A percentile compares a stretch with the other conserved stretches of the same genome.
phyloP scores from a whole-genome alignment of 2,797 vertebrate genomes.

The Merluccius polli region DNA sequence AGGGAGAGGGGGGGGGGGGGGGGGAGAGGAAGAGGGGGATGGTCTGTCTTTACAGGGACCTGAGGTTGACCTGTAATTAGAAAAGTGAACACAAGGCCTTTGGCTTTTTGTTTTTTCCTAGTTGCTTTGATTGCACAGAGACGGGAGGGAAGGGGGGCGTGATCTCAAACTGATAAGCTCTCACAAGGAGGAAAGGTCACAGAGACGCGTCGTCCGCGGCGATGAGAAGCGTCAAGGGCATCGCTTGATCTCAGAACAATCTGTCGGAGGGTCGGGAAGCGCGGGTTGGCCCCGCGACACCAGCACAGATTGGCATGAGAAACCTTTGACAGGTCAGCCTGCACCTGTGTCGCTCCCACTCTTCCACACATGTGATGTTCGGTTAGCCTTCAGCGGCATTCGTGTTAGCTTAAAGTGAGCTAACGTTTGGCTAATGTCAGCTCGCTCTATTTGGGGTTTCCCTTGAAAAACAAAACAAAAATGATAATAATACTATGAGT shows the following conservation, averaged over 20 bases:
- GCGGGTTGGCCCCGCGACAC: constrained; percentile 15
- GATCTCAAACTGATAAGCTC: constrained; percentile 38
- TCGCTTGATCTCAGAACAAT: constrained; percentile 55
- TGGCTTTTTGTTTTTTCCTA: not conserved
- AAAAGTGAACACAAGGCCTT: constrained; percentile 25
- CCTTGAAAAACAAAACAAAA: not conserved
- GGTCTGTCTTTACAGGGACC: constrained; percentile 21
- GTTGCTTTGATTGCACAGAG: constrained; percentile 13
- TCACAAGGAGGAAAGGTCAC: constrained; percentile 47
- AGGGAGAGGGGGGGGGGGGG: not conserved
- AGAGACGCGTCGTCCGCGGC: constrained; percentile 33
- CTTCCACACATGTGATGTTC: not conserved
- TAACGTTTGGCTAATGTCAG: not conserved
- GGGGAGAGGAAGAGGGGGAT: constrained; percentile 32
- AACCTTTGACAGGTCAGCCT: constrained; percentile 19
- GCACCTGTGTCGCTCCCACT: constrained; percentile 42
- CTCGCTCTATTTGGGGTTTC: not conserved
- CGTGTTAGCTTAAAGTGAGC: not conserved
- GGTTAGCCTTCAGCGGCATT: not conserved
- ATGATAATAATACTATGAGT: not conserved
- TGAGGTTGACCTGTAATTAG: constrained; percentile 36
- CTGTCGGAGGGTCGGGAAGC: constrained; percentile 35
- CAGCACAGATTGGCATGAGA: constrained; percentile 14
- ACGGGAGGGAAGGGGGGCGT: constrained; percentile 4
- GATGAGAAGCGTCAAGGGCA: constrained; percentile 49